phyloP scores from a whole-genome alignment of 1,140 invertebrate genomes.

The Asbolus verrucosus region DNA sequence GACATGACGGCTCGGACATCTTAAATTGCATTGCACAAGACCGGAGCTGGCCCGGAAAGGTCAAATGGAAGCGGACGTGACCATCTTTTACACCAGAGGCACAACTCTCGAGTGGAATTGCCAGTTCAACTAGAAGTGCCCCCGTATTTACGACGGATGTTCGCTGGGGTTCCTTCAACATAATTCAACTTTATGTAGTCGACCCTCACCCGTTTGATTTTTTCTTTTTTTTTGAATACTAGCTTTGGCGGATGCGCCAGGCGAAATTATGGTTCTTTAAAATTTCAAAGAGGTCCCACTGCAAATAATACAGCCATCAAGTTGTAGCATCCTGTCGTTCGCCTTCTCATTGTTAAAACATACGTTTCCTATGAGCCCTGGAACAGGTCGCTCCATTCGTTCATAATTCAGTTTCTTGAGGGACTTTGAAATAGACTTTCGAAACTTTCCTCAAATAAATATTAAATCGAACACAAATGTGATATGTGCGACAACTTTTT shows the following conservation, averaged over 20 bases:
- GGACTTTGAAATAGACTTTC: neutral
- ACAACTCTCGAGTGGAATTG: conserved; percentile 38
- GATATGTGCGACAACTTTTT: no score
- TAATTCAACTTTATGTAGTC: conserved; percentile 31
- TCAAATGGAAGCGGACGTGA: conserved; percentile 41
- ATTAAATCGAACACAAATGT: neutral
- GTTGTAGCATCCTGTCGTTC: conserved; percentile 22
- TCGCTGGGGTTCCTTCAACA: neutral
- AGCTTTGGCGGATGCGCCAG: conserved; percentile 1
- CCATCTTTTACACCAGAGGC: conserved; percentile 34
- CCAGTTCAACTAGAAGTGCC: conserved; percentile 37
- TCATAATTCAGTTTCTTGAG: conserved; percentile 32
- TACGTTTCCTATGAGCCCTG: conserved; percentile 23
- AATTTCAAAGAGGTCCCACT: conserved; percentile 13
- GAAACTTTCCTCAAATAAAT: conserved; percentile 3
- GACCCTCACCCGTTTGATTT: conserved; percentile 10
- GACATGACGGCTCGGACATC: conserved; percentile 10
- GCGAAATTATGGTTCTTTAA: conserved; percentile 21
- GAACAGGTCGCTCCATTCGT: conserved; percentile 24
- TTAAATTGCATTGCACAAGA: conserved; percentile 22
- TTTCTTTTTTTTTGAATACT: neutral
- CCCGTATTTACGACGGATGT: conserved; percentile 1
- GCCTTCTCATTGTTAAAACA: conserved; percentile 27
- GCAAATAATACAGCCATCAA: conserved; percentile 20
- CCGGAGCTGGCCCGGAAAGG: conserved; percentile 29